Evolutionary conservation across 2,888 invertebrate species (phyloP).

Genomic region (Ephialtes manifestator): DNA sequence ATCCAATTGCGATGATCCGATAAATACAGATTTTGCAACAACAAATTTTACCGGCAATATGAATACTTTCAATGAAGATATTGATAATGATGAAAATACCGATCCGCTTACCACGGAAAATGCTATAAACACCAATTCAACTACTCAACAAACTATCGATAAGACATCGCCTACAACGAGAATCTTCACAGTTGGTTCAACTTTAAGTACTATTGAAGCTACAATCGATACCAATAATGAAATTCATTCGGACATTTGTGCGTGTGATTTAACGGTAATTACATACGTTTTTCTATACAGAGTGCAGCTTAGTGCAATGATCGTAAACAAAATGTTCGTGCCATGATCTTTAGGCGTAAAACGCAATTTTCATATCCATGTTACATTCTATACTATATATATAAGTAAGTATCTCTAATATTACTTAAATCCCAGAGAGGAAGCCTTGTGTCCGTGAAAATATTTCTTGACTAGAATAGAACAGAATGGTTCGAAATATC

Average conservation of each 20-base stretch:
- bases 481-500: too few species aligned
- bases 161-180: slow-evolving; percentile 45
- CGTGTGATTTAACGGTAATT: slow-evolving; percentile 88
- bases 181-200: slow-evolving; percentile 21
- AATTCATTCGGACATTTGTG: slow-evolving; percentile 85
- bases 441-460: too few species aligned
- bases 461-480: too few species aligned
- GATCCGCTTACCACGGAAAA: slow-evolving; percentile 33
- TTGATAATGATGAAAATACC: slow-evolving; percentile 12
- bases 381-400: too few species aligned
- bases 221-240: slow-evolving; percentile 64
- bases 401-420: too few species aligned
- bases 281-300: background rate
- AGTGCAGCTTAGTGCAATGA: too few species aligned
- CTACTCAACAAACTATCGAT: slow-evolving; percentile 52
- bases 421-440: too few species aligned
- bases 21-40: slow-evolving; percentile 41
- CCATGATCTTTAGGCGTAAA: too few species aligned
- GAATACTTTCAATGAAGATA: slow-evolving; percentile 29
- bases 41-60: slow-evolving; percentile 51
- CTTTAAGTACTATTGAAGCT: slow-evolving; percentile 26
- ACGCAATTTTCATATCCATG: too few species aligned
- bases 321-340: too few species aligned
- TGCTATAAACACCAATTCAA: slow-evolving; percentile 41
- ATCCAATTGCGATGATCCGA: slow-evolving; percentile 72